phyloP scores from a whole-genome alignment of 2,113 vertebrate species.

The Macquaria australasica region DNA sequence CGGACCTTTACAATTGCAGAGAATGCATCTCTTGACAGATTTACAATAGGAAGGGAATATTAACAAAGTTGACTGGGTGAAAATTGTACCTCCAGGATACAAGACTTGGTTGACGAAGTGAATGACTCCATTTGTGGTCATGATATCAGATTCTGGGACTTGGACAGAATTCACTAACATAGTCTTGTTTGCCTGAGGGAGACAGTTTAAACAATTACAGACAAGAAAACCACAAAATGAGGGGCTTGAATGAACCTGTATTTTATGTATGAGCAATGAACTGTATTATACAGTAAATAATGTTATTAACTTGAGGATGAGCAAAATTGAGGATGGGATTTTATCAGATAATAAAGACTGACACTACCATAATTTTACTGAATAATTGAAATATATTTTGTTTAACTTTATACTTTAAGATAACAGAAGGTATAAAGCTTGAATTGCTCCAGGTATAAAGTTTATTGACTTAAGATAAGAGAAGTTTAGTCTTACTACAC shows the following conservation, averaged over 20 bases:
- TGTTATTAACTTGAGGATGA: neutral
- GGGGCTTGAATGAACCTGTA: slow-evolving; percentile 20
- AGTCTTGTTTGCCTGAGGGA: slow-evolving; percentile 88
- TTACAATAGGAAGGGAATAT: slow-evolving; percentile 6
- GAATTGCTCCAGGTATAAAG: neutral
- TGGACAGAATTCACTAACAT: slow-evolving; percentile 90
- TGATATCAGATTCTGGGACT: slow-evolving; percentile 89
- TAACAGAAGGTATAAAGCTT: neutral
- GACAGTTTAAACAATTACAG: slow-evolving; percentile 44
- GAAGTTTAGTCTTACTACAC: neutral
- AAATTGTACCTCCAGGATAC: slow-evolving; percentile 89
- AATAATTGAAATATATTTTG: neutral
- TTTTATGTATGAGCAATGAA: neutral
- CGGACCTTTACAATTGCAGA: neutral
- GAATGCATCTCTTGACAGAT: slow-evolving; percentile 23
- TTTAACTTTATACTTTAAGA: neutral
- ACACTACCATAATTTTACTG: neutral
- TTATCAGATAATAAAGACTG: neutral
- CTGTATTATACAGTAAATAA: neutral
- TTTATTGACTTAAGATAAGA: neutral
- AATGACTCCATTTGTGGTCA: slow-evolving; percentile 96
- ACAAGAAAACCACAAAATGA: slow-evolving; percentile 25
- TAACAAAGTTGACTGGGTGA: neutral
- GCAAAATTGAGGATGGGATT: neutral
- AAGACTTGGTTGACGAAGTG: slow-evolving; percentile 92